These are phyloP conservation scores for Hephaestus fuliginosus DNA, from an alignment of 2,797 vertebrate species.

Conservation along the genomic window DNA sequence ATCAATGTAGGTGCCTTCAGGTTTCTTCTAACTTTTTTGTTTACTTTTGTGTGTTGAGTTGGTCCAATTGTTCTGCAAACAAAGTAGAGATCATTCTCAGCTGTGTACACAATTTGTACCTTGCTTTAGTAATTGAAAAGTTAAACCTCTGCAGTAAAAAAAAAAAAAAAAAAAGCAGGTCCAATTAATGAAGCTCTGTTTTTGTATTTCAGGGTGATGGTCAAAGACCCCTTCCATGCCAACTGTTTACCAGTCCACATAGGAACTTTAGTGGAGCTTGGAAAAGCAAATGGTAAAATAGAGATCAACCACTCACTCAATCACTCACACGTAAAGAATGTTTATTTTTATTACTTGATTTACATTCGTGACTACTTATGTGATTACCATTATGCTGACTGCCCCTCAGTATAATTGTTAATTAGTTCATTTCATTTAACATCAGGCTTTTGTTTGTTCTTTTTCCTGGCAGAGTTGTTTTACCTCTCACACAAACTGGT, in stretches of 20 bases:
- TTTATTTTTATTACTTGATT: background rate
- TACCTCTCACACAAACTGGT: conserved; percentile 99
- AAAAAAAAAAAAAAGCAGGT: background rate
- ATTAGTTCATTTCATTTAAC: background rate
- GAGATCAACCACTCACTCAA: background rate
- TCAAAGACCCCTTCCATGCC: conserved; percentile 98
- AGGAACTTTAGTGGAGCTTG: conserved; percentile 97
- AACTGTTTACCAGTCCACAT: conserved; percentile 99
- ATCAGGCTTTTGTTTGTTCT: background rate
- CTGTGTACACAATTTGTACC: background rate
- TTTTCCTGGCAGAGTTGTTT: conserved; percentile 91
- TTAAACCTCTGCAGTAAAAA: background rate
- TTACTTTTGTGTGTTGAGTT: background rate
- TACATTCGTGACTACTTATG: no score
- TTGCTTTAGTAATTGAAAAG: background rate
- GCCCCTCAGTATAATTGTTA: background rate
- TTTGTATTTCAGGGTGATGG: conserved; percentile 92
- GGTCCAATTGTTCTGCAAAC: background rate
- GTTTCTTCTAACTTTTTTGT: background rate
- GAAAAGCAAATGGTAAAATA: conserved; percentile 96
- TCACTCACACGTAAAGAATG: background rate
- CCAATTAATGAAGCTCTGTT: background rate
- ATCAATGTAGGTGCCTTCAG: conserved; percentile 91
- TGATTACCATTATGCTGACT: no score
- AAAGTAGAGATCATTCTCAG: background rate